These are phyloP conservation scores for Cygnus atratus DNA, from an alignment of 2,113 vertebrate species.

Conservation along the genomic window DNA sequence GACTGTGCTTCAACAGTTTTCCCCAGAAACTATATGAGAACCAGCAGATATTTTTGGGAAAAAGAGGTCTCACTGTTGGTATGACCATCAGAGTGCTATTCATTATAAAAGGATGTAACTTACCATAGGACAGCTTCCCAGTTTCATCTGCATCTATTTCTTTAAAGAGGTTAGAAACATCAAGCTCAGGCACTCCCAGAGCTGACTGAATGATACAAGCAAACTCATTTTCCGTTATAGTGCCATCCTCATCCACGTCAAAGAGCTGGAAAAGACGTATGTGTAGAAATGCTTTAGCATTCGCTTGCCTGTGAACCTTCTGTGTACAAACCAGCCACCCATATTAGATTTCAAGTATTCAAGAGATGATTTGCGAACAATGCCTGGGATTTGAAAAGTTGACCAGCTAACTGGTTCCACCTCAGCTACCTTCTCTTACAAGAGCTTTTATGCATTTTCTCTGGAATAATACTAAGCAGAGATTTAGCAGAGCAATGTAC, in stretches of 20 bases:
- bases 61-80: background rate
- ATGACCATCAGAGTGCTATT: background rate
- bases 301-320: background rate
- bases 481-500: background rate
- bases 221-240: slow-evolving; percentile 88
- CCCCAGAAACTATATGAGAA: background rate
- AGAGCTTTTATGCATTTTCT: background rate
- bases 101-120: background rate
- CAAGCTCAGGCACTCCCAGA: slow-evolving; percentile 87
- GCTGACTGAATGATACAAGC: slow-evolving; percentile 86
- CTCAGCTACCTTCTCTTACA: background rate
- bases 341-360: background rate
- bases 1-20: background rate
- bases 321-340: background rate
- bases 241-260: slow-evolving; percentile 89
- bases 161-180: slow-evolving; percentile 88
- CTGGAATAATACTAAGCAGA: background rate
- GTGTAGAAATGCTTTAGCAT: background rate
- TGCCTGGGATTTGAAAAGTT: background rate
- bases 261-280: slow-evolving; percentile 82
- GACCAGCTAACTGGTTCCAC: background rate
- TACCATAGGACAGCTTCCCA: slow-evolving; percentile 87
- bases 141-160: slow-evolving; percentile 89
- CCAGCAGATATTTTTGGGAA: background rate
- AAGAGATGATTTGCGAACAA: background rate